These are phyloP conservation scores for Hipposideros armiger DNA, from an alignment of 2,113 vertebrate genomes.

Conservation along the genomic window DNA sequence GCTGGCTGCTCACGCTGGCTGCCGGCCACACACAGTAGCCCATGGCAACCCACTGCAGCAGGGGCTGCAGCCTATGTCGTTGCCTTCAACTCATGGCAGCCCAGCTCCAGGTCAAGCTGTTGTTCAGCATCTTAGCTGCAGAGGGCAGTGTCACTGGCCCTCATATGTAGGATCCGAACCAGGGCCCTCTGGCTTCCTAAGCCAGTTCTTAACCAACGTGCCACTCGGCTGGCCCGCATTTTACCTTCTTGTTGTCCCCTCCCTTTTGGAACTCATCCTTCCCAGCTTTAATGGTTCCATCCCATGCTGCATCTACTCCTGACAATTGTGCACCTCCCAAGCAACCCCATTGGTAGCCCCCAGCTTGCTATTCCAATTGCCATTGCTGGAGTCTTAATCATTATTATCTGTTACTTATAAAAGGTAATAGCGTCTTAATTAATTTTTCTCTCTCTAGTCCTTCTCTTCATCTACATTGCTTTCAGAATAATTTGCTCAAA, in stretches of 20 bases:
- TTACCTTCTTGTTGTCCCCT: not conserved
- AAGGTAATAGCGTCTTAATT: not conserved
- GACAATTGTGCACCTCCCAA: not conserved
- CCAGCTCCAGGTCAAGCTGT: too few relatives aligned
- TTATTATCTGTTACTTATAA: not conserved
- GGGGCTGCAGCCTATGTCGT: too few relatives aligned
- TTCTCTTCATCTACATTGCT: not conserved
- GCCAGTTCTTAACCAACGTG: too few relatives aligned
- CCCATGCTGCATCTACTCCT: not conserved
- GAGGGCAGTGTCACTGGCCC: too few relatives aligned
- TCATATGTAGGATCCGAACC: too few relatives aligned
- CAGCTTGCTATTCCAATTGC: not conserved
- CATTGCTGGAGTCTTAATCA: not conserved
- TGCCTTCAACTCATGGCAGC: too few relatives aligned
- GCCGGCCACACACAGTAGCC: too few relatives aligned
- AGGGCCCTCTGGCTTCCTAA: too few relatives aligned
- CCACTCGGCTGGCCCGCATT: not conserved
- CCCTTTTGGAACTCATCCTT: not conserved
- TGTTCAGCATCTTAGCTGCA: too few relatives aligned
- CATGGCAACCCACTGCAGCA: too few relatives aligned
- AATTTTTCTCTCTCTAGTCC: not conserved
- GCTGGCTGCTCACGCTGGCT: too few relatives aligned
- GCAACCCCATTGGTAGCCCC: not conserved
- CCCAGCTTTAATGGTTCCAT: not conserved
- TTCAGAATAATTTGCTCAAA: conserved; percentile 39